Evolutionary conservation across 2,888 invertebrate genomes (phyloP).

Genomic region (Altica lythri): DNA sequence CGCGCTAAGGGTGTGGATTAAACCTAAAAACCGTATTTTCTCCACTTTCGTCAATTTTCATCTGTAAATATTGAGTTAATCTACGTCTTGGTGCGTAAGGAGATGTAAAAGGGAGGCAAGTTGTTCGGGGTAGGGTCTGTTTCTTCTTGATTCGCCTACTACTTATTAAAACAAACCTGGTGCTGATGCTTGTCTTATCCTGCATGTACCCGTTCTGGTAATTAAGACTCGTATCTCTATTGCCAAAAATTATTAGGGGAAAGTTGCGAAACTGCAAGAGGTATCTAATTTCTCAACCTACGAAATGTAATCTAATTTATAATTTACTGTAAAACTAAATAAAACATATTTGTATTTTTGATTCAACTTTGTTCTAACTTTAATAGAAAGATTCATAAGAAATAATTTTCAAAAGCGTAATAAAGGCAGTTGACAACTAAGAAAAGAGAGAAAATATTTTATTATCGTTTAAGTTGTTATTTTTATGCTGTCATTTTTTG

Average conservation of each 20-base stretch:
- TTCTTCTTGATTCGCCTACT: slow-evolving; percentile 43
- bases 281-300: too few relatives aligned
- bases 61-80: slow-evolving; percentile 59
- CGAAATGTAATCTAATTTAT: too few relatives aligned
- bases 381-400: too few relatives aligned
- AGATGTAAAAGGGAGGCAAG: slow-evolving; percentile 21
- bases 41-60: slow-evolving; percentile 57
- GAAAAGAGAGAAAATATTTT: too few relatives aligned
- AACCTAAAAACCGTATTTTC: slow-evolving; percentile 36
- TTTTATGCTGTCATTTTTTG: too few relatives aligned
- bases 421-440: too few relatives aligned
- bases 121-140: slow-evolving; percentile 15
- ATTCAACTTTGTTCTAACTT: too few relatives aligned
- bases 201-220: slow-evolving; percentile 52
- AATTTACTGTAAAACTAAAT: too few relatives aligned
- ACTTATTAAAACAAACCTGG: slow-evolving; percentile 57
- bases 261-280: slow-evolving; percentile 26
- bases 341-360: too few relatives aligned
- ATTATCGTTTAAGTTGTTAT: too few relatives aligned
- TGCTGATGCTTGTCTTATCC: slow-evolving; percentile 51
- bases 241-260: slow-evolving; percentile 23
- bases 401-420: too few relatives aligned
- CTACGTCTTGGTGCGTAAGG: slow-evolving; percentile 42
- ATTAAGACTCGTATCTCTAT: slow-evolving; percentile 47
- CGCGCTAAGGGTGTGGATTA: slow-evolving; percentile 25